Conservation (phyloP, 2,113 vertebrate genomes). For the Grus americana region DNA sequence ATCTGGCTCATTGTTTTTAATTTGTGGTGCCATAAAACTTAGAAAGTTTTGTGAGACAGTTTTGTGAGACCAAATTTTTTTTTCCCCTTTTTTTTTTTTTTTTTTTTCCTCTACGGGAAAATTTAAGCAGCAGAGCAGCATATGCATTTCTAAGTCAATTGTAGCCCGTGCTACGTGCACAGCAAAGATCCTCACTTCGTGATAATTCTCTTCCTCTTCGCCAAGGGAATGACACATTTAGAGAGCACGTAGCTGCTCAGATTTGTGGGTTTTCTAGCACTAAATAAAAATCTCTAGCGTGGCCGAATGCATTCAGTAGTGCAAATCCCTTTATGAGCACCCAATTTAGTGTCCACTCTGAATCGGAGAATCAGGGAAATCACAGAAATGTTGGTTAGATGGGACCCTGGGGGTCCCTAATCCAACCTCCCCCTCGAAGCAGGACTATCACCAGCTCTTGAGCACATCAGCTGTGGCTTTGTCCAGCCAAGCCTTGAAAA, state of each 20-base stretch:
- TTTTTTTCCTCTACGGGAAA: neutral
- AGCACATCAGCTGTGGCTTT: neutral
- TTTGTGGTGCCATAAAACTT: neutral
- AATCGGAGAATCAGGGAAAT: neutral
- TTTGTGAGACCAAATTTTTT: neutral
- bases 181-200: neutral
- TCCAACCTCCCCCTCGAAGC: neutral
- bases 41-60: constrained; percentile 1
- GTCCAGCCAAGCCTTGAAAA: neutral
- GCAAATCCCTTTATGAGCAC: constrained; percentile 29
- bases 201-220: neutral
- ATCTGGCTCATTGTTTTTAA: constrained; percentile 24
- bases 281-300: constrained; percentile 41
- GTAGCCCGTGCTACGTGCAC: neutral
- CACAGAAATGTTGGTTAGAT: neutral
- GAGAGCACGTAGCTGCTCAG: neutral
- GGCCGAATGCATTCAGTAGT: neutral
- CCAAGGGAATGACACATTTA: neutral
- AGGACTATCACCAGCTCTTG: neutral
- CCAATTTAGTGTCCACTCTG: constrained; percentile 12
- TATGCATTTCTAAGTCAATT: neutral
- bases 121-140: neutral
- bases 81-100: neutral
- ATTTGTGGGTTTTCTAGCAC: constrained; percentile 46
- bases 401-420: neutral